A percentile compares a stretch with the other conserved stretches of the same genome.
These are phyloP conservation scores for Ceratitis capitata DNA, from an alignment of 1,140 invertebrate species.

Conservation along the genomic window DNA sequence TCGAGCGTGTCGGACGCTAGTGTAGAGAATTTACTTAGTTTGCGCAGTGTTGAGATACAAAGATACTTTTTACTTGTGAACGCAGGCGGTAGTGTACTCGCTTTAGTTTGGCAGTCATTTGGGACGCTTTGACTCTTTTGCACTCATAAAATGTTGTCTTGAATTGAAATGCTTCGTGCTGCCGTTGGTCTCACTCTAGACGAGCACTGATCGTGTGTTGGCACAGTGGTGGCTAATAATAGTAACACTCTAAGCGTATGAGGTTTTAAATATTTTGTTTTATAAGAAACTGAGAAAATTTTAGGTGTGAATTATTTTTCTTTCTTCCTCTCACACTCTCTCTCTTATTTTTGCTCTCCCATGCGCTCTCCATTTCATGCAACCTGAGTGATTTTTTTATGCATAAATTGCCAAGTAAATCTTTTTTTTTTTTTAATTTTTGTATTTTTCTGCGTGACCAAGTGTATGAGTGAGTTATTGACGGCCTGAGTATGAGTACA, in stretches of 20 bases:
- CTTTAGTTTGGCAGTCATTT: neutral
- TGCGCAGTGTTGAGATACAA: neutral
- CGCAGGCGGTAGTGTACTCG: neutral
- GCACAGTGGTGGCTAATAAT: too few species aligned
- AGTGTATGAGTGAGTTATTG: too few species aligned
- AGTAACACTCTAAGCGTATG: too few species aligned
- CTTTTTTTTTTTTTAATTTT: neutral
- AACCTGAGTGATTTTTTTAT: neutral
- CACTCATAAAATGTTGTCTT: neutral
- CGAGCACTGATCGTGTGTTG: neutral
- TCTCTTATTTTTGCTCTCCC: neutral
- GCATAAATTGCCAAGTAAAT: neutral
- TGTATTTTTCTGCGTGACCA: too few species aligned
- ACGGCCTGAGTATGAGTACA: neutral
- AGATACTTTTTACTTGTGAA: neutral
- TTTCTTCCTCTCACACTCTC: neutral
- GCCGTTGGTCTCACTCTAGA: neutral
- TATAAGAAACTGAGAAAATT: too few species aligned
- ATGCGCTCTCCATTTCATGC: neutral
- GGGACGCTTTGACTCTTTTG: neutral
- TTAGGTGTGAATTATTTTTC: too few species aligned
- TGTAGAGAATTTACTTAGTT: neutral
- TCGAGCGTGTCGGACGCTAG: neutral
- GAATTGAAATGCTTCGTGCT: neutral
- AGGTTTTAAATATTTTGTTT: too few species aligned